Base-by-base conservation (phyloP, 2,888 invertebrate species). In the Suillia variegata region DNA sequence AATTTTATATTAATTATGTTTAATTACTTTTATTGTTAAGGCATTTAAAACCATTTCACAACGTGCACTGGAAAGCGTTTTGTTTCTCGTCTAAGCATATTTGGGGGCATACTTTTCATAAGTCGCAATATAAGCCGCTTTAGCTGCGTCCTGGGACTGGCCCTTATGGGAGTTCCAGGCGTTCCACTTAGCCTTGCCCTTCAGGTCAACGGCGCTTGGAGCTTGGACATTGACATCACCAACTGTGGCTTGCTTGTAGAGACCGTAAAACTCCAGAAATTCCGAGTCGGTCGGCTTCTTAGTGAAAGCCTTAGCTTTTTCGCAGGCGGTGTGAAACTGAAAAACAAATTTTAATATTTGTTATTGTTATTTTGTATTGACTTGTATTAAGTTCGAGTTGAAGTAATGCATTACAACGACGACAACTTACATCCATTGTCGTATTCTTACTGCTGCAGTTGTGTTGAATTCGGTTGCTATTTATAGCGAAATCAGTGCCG, bases 131-230 rank as follows among this genome's bases (percentile, higher is more conserved):
- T 96, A 96, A 54, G 89, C 88, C 75, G 89, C 85, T 83, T 93
- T 92, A 56, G 96, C 96, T 24, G 87, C 89, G 51, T 91, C 92
- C 74, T 89, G 83, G 33, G 87, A 83, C 75, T 87, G 85, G 38
- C 96, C 96, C 84, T 96, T 96, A 80, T 89, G 90, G 58, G 83
- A 84, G 66, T 86, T 87, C 98, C 98, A 98, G 2, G 93, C 89
- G 79, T 93, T 92, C 93, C 93, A 97, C 83, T 98, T 98, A 21
- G 96, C 96, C 80, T 93, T 95, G 66, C 91, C 96, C 82, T 91
- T 92, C 69, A 93, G 79, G 74, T 97, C 95, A 62, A 95, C 73
- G 82, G 94, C 87, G 56, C 95, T 93, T 58, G 97, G 97, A 69
- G 91, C 89, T 49, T 84, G 93, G 66, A 88, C 90, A 79, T 90